Percentiles rank a stretch among this genome's conserved stretches.
phyloP scores from a whole-genome alignment of 1,140 invertebrate genomes.

The Zaprionus kolodkinae region DNA sequence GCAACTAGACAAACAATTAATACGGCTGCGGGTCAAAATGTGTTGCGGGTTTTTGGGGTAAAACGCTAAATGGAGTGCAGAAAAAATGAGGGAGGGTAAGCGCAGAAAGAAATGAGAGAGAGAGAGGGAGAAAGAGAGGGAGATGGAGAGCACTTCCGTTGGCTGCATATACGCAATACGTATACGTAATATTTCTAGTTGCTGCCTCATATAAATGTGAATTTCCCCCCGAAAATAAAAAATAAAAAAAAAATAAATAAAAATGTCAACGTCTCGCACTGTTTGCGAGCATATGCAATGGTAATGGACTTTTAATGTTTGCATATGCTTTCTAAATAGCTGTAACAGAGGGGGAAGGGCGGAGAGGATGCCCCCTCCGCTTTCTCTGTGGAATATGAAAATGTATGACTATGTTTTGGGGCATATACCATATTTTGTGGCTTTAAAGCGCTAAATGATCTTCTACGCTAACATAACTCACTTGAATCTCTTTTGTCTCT shows the following conservation, averaged over 20 bases:
- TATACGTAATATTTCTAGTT: conserved; percentile 59
- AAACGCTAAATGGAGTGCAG: background rate
- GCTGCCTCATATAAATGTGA: conserved; percentile 12
- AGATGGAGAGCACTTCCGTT: background rate
- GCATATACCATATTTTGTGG: background rate
- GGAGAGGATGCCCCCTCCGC: no score
- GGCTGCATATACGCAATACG: conserved; percentile 21
- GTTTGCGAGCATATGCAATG: conserved; percentile 58
- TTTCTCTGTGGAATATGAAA: background rate
- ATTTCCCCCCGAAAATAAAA: conserved; percentile 48
- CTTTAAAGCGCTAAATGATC: background rate
- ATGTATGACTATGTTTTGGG: background rate
- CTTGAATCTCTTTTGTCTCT: background rate
- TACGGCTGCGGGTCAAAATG: conserved; percentile 31
- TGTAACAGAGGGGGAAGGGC: background rate
- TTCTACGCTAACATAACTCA: background rate
- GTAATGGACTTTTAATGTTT: conserved; percentile 76
- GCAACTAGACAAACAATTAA: conserved; percentile 51
- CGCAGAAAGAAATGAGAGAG: no score
- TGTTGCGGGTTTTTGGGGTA: background rate
- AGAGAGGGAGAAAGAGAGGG: background rate
- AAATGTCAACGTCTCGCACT: conserved; percentile 47
- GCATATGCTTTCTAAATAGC: conserved; percentile 17
- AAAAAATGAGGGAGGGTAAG: no score
- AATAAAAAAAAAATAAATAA: conserved; percentile 12